A percentile compares a stretch with the other conserved stretches of the same genome.
These are phyloP conservation scores for Vireo altiloquus DNA, from an alignment of 2,113 vertebrate species.

Conservation along the genomic window DNA sequence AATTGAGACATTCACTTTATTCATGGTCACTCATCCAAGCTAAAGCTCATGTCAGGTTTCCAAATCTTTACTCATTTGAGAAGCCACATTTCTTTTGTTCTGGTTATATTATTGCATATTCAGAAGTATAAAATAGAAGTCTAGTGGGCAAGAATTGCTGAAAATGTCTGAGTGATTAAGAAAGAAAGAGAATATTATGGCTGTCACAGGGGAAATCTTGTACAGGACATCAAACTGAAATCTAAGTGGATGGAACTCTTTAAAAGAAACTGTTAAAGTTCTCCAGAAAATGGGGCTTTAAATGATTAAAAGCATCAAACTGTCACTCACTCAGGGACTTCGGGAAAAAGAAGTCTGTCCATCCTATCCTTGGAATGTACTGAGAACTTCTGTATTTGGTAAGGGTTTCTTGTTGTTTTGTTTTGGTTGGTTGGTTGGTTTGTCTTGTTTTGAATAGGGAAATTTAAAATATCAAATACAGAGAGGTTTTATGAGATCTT, in stretches of 20 bases:
- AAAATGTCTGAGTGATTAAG: not conserved
- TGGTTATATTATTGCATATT: not conserved
- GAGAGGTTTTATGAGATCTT: not conserved
- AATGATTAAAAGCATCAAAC: not conserved
- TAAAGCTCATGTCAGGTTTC: not conserved
- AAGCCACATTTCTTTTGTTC: not conserved
- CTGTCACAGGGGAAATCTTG: not conserved
- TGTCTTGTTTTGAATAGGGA: not conserved
- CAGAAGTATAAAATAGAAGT: not conserved
- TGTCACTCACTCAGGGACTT: not conserved
- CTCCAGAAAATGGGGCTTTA: not conserved
- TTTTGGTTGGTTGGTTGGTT: rapidly evolving
- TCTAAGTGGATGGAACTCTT: not conserved
- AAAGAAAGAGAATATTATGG: not conserved
- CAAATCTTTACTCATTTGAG: not conserved
- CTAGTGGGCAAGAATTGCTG: not conserved
- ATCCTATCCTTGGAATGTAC: not conserved
- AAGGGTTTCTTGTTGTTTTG: not conserved
- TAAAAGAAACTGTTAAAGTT: not conserved
- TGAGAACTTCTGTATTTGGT: not conserved
- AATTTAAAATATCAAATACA: not conserved
- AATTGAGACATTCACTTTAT: not conserved
- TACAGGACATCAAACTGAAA: not conserved
- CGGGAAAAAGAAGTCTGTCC: not conserved
- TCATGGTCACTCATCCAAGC: not conserved